Evolutionary conservation across 2,797 vertebrate genomes (phyloP), one percentile per base, ranked within the genome.

Genomic region (Hemitrygon akajei): DNA sequence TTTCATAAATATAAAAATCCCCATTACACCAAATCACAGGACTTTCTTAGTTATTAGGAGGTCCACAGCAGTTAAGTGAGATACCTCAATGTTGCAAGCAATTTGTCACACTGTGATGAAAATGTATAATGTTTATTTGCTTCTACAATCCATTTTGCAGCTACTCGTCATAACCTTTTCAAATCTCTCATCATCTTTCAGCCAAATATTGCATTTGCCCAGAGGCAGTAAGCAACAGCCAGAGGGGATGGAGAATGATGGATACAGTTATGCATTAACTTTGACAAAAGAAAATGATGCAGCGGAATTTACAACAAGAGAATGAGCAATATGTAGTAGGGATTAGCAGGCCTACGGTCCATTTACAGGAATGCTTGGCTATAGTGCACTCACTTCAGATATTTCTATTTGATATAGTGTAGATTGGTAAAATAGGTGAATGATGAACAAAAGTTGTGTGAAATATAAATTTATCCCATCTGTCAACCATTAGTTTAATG

Each of bases 201-300:
- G 47, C 10, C 9, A 2, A 20, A 80, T 30, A 47, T 12, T 60
- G 58, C 58, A 63, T 86, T 60, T 86, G 3, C 56, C 56, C 27
- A 18, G 58, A 60, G 12, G 27, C 27, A 1, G 25, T 76, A 7
- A 76, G 27, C 27, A 60, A 86, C n/a, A 63, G 11, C 30, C 12
- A n/a, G 82, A n/a, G 56, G 58, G 58, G 58, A 86, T 60, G 58
- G 82, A 86, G n/a, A 12, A 27, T 60, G 58, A n/a, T n/a, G 82
- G 27, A 86, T 4, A 86, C 25, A 6, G 56, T 86, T 56, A 63
- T 60, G 7, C 60, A 60, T n/a, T 86, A 63, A 86, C 56, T 4
- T 86, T 86, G 56, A 60, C 56, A 60, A 86, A 86, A 86, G 58
- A 60, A 63, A 86, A 86, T 82, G 47, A 86, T n/a, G 30, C 56